Conservation (phyloP, 2,113 vertebrate species). For the Trematocara stigmaticum region DNA sequence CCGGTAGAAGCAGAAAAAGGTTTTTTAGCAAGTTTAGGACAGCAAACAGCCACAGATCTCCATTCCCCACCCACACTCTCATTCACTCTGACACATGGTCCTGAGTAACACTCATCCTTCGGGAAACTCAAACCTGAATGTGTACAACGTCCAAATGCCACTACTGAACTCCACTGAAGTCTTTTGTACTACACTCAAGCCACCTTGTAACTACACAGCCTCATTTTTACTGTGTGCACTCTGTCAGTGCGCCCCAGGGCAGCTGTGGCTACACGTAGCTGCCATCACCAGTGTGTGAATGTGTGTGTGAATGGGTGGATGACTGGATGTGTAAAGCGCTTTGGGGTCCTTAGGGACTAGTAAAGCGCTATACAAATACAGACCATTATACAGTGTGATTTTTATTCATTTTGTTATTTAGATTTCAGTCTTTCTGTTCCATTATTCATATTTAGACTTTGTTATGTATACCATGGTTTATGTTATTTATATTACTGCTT, state of each 20-base stretch:
- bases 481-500: neutral
- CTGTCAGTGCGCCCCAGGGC: too few relatives aligned
- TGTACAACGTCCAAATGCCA: neutral
- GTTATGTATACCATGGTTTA: neutral
- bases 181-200: neutral
- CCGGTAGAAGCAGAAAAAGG: neutral
- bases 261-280: too few relatives aligned
- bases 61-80: neutral
- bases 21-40: neutral
- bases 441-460: neutral
- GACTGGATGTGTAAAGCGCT: too few relatives aligned
- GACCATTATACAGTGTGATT: neutral
- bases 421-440: neutral
- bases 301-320: too few relatives aligned
- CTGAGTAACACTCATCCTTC: neutral
- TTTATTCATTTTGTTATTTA: neutral
- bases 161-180: neutral
- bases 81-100: neutral
- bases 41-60: neutral
- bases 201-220: neutral
- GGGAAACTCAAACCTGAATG: neutral
- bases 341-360: too few relatives aligned
- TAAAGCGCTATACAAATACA: too few relatives aligned
- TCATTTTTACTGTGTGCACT: neutral
- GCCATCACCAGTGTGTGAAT: too few relatives aligned